Percentiles rank a stretch among this genome's conserved stretches.
Conservation (phyloP, 1,140 invertebrate genomes). For the Scylla paramamosain region DNA sequence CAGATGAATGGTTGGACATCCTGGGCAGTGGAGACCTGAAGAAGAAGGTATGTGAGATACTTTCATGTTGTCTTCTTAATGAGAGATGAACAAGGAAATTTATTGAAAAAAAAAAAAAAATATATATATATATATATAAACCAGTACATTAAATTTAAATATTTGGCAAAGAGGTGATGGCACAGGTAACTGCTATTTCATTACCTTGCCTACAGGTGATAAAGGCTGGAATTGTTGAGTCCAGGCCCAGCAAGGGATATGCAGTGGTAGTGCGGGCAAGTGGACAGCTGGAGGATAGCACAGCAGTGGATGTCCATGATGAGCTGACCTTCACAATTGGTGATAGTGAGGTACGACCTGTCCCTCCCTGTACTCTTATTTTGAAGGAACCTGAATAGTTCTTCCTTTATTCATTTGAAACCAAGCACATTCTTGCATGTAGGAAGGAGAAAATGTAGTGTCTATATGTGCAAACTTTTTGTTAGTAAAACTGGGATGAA, state of each 20-base stretch:
- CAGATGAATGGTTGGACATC: constrained; percentile 66
- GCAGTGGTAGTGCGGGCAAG: constrained; percentile 41
- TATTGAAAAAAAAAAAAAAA: no score
- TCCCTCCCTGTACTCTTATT: not conserved
- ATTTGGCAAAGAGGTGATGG: no score
- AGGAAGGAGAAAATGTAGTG: not conserved
- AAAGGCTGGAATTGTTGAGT: constrained; percentile 29
- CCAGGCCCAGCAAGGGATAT: constrained; percentile 51
- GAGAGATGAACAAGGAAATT: not conserved
- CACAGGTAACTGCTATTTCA: no score
- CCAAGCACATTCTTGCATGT: not conserved
- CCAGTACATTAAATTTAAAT: not conserved
- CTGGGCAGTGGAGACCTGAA: constrained; percentile 69
- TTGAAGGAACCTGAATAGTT: not conserved
- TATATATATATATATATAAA: no score
- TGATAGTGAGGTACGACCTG: constrained; percentile 65
- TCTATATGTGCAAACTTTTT: no score
- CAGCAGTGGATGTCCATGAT: constrained; percentile 53
- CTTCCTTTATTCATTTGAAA: not conserved
- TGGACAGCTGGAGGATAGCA: constrained; percentile 62
- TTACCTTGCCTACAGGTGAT: constrained; percentile 44
- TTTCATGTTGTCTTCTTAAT: no score
- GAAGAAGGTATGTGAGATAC: constrained; percentile 49
- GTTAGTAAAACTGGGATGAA: no score
- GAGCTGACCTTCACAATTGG: constrained; percentile 69